Base-by-base conservation (phyloP, 2,888 invertebrate genomes). In the Polymixis lichenea region DNA sequence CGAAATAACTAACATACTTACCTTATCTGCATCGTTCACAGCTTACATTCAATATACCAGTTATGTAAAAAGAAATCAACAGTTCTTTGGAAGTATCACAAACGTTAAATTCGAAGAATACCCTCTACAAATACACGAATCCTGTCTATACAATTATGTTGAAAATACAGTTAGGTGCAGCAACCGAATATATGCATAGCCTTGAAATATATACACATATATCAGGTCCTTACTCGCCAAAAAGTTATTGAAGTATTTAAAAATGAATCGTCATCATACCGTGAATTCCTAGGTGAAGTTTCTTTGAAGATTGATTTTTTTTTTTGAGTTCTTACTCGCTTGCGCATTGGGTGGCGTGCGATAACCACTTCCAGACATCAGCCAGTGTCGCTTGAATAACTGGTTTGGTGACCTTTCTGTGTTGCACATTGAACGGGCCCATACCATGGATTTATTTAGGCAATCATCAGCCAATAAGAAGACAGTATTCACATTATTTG, bases 331-430 rank as follows among this genome's bases (percentile, higher is more conserved):
- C 53, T 75, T 69, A 46, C 76, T 72, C 75, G 80, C 73, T 75
- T 86, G 79, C 75, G 66, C 85, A 81, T 87, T 84, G 86, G 85
- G 78, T 88, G 86, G 86, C 85, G 85, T 82, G 85, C 83, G 71
- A 77, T 85, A 72, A 83, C 85, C 77, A 74, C 71, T 78, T 81
- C 77, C 84, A 79, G 77, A 82, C 79, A 81, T 82, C 86, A 92
- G 89, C 86, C 90, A 86, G 91, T 93, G 94, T 93, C 94, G 92
- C 92, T 92, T 82, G 91, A 84, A 91, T 93, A 95, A 96, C 96
- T 91, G 95, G 95, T 95, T 96, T 94, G 93, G 94, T 93, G 94
- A 95, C 95, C 94, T 95, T 94, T 95, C 91, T 87, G 86, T 89
- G 92, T 90, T 94, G 93, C 93, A 94, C 91, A 89, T 89, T 86